Evolutionary conservation across 1,140 invertebrate species (phyloP), one percentile per base, ranked within the genome.

Genomic region (Calephelis virginiensis): DNA sequence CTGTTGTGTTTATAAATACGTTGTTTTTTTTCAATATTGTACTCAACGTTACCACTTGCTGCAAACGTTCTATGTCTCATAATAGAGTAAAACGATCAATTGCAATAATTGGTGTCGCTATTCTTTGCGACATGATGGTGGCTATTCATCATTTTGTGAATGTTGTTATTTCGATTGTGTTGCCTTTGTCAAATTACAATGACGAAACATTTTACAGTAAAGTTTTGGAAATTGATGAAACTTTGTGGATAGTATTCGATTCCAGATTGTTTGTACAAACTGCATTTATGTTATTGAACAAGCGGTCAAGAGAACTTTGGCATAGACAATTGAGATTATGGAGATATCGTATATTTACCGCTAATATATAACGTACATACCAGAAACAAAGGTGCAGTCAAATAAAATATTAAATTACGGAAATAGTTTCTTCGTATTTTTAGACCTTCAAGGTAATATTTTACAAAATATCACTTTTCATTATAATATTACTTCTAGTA

Each of bases 51-150:
- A 53, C 71, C 28, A 68, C 65, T 7, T 68, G 65, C 40, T 65
- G 63, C 12, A 69, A 68, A 8, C 56, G 37, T 8, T 61, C 17
- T 28, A 59, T 71, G 14, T 63, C 63, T 12, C 64, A 63, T 8
- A 66, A 59, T 53, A 66, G 61, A 49, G 17, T 37, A 5, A 66
- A 13, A 38, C 65, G 71, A 56, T 56, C 66, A 17, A 17, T 69
- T 17, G 61, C 74, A 28, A 43, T 73, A 14, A 63, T 73, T 14
- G 74, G 66, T 10, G 69, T 76, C 6, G 74, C 67, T 0, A 17
- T 76, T 12, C 28, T 73, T 13, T 76, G 74, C 48, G 74, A 76
- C 43, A 61, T 40, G 6, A 8, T 5, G 5, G 5, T 8, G 40
- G 40, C 5, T 40, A 8, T 6, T 40, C 40, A 40, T 2, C 8